Percentiles rank a stretch among this genome's conserved stretches.
Conservation (phyloP, 2,797 vertebrate genomes). For the Chaunax sp. region DNA sequence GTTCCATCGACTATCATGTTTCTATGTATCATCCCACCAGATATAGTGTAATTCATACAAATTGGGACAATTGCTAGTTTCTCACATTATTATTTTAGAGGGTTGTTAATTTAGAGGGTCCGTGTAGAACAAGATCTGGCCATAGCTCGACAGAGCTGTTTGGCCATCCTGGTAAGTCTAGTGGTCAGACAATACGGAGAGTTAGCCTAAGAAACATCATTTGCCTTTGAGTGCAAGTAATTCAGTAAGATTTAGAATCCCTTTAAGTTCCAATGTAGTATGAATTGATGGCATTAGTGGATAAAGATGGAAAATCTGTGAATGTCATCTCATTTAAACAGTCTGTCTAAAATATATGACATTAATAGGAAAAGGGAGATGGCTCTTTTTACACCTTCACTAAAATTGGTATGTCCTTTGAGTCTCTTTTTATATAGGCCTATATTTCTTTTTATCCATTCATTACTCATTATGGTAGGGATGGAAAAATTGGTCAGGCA, state of each 20-base stretch:
- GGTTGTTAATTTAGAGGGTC: too few species aligned
- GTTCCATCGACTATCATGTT: not conserved
- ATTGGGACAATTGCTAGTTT: not conserved
- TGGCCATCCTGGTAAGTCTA: too few species aligned
- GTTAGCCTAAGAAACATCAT: not conserved
- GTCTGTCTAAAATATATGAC: not conserved
- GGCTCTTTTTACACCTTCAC: not conserved
- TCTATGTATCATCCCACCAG: not conserved
- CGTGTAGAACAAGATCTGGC: not conserved
- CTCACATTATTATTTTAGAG: not conserved
- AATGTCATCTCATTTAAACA: conserved; percentile 1
- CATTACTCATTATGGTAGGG: not conserved
- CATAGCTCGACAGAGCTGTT: too few species aligned
- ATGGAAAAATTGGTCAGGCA: not conserved
- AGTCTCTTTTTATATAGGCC: not conserved
- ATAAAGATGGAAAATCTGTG: conserved; percentile 9
- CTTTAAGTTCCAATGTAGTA: too few species aligned
- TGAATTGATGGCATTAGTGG: not conserved
- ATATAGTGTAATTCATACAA: not conserved
- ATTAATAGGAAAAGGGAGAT: not conserved
- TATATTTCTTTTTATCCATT: not conserved
- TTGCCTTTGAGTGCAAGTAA: not conserved
- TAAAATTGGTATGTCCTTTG: not conserved
- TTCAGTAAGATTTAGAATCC: too few species aligned
- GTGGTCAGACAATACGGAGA: not conserved